phyloP scores from a whole-genome alignment of 2,797 vertebrate genomes.

The Lagodon rhomboides region DNA sequence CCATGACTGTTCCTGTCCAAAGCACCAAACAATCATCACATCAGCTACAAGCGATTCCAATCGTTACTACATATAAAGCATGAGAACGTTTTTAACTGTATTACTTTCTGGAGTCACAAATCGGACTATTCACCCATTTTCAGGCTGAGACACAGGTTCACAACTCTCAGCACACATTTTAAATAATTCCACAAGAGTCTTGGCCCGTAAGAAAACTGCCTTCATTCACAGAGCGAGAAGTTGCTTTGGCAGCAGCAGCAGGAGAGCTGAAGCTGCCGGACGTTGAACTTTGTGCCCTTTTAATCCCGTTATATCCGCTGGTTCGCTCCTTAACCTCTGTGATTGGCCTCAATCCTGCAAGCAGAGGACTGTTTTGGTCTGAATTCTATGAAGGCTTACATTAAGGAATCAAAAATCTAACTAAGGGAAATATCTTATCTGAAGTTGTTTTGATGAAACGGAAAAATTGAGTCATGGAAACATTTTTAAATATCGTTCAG shows the following conservation, averaged over 20 bases:
- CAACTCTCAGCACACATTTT: neutral
- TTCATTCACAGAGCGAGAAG: conserved; percentile 23
- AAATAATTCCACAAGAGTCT: neutral
- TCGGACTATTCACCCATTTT: neutral
- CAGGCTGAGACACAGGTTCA: neutral
- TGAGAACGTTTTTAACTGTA: neutral
- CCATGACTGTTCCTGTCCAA: conserved; percentile 82
- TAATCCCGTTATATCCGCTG: conserved; percentile 77
- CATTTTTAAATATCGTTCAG: neutral
- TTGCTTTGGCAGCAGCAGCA: conserved; percentile 9
- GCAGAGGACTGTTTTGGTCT: conserved; percentile 45
- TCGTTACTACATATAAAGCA: too few relatives aligned
- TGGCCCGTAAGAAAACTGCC: neutral
- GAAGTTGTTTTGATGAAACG: neutral
- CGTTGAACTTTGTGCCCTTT: conserved; percentile 32
- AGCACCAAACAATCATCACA: conserved; percentile 32
- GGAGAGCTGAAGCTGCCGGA: conserved; percentile 37
- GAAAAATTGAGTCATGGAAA: neutral
- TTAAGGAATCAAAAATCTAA: conserved; percentile 13
- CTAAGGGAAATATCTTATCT: neutral
- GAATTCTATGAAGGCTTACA: conserved; percentile 68
- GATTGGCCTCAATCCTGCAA: conserved; percentile 78
- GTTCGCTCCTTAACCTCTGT: conserved; percentile 45
- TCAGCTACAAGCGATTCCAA: neutral
- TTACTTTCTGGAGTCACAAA: neutral